Evolutionary conservation across 2,113 vertebrate genomes (phyloP), one percentile per base, ranked within the genome.

Genomic region (Cebus imitator): DNA sequence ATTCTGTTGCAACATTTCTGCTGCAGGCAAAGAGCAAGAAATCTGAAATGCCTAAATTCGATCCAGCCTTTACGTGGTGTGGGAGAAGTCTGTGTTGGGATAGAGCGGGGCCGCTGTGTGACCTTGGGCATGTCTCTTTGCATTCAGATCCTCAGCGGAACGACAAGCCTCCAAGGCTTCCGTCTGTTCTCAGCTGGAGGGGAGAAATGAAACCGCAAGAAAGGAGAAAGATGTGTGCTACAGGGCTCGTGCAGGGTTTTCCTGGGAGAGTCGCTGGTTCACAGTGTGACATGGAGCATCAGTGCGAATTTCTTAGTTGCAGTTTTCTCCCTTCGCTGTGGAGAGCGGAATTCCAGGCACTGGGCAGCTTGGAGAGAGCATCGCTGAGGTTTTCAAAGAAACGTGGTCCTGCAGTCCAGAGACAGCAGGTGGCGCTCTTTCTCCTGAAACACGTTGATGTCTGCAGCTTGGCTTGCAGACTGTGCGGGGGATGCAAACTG

Each of bases 341-440:
- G 57, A 16, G 27, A 27, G 37, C 75, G 9, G 50, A 43, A 14
- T 5, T 23, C 79, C 40, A 81, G 89, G 25, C 75, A 1, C 37
- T 0, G 3, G 45, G 30, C 25, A 7, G 37, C 66, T 80, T n/a
- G 23, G 23, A 61, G 84, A 48, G 25, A 25, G 37, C 64, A 58
- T 82, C 48, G 2, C 16, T 8, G 35, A 0, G 8, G n/a, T 43
- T 32, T 72, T 91, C 75, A 73, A 4, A 21, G 70, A 68, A 79
- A 16, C 25, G 4, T 25, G 27, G 0, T 37, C 10, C 30, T 30
- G 70, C 70, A 16, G 14, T 30, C 40, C 45, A 3, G 35, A 25
- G 84, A 21, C 97, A 78, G 96, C 93, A 98, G 96, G 97, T 87
- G 97, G 97, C 88, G 40, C 96, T 91, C 91, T 32, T 95, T 58